A percentile compares a stretch with the other conserved stretches of the same genome.
These are phyloP conservation scores for Xenentodon cancila DNA, from an alignment of 2,797 vertebrate genomes.

Conservation along the genomic window DNA sequence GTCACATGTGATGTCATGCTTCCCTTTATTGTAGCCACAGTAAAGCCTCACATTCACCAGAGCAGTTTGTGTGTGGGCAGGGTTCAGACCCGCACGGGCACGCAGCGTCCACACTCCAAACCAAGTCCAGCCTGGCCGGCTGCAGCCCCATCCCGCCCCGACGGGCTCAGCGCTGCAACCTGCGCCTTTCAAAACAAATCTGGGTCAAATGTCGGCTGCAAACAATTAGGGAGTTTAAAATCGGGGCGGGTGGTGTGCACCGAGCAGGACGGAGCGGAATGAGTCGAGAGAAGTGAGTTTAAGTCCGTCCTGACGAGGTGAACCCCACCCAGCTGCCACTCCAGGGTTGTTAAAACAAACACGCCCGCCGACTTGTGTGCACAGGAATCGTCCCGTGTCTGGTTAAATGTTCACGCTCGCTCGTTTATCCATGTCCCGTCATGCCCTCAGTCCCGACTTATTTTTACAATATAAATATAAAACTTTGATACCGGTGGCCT, in stretches of 20 bases:
- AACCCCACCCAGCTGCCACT: background rate
- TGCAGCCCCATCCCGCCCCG: background rate
- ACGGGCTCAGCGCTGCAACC: background rate
- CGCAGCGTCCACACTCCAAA: conserved; percentile 32
- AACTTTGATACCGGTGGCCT: conserved; percentile 50
- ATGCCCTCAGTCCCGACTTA: conserved; percentile 27
- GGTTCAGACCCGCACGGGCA: conserved; percentile 7
- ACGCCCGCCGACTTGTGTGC: background rate
- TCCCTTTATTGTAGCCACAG: conserved; percentile 60
- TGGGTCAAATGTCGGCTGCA: background rate
- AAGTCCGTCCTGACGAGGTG: background rate
- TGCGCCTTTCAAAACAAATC: background rate
- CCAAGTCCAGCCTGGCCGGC: conserved; percentile 38
- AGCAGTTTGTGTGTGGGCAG: conserved; percentile 22
- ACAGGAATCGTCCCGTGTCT: conserved; percentile 6
- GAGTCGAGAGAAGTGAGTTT: too few species aligned
- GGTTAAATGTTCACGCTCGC: conserved; percentile 9
- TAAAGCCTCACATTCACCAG: conserved; percentile 46
- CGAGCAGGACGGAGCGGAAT: too few species aligned
- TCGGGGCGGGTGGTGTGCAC: too few species aligned
- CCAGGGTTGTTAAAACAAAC: background rate
- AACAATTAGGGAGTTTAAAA: background rate
- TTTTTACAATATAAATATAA: conserved; percentile 67
- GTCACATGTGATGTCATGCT: conserved; percentile 69
- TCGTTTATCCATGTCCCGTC: background rate